These are phyloP conservation scores for Glossosoma conforme DNA, from an alignment of 1,140 invertebrate species.

Conservation along the genomic window DNA sequence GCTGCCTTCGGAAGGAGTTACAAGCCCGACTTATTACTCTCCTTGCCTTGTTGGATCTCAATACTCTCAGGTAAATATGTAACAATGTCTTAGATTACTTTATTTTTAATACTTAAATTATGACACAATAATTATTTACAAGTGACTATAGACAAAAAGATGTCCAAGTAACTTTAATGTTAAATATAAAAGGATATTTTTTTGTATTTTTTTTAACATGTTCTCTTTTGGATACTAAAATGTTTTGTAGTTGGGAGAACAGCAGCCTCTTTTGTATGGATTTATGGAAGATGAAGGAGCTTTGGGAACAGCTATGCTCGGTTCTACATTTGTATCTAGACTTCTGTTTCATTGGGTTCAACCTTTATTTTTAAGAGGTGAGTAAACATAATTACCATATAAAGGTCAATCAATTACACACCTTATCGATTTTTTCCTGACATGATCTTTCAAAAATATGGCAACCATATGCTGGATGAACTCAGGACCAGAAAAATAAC, in stretches of 20 bases:
- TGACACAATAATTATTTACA: too few species aligned
- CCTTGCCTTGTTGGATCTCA: constrained; percentile 48
- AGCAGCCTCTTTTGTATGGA: constrained; percentile 54
- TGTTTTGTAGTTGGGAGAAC: constrained; percentile 50
- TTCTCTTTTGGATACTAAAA: too few species aligned
- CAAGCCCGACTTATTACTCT: constrained; percentile 47
- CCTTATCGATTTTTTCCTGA: too few species aligned
- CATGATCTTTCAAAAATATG: too few species aligned
- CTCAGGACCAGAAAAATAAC: too few species aligned
- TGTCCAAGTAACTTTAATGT: too few species aligned
- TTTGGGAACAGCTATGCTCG: constrained; percentile 76
- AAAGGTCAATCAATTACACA: too few species aligned
- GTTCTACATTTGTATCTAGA: constrained; percentile 62
- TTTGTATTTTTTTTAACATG: background rate
- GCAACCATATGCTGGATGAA: too few species aligned
- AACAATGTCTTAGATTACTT: too few species aligned
- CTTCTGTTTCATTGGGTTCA: constrained; percentile 85
- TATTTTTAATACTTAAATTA: too few species aligned
- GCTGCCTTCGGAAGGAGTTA: constrained; percentile 50
- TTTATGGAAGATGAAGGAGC: constrained; percentile 51
- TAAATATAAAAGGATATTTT: too few species aligned
- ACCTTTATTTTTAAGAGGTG: constrained; percentile 79
- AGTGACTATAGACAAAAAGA: too few species aligned
- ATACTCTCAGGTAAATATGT: constrained; percentile 52
- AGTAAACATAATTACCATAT: background rate